Evolutionary conservation across 1,140 invertebrate genomes (phyloP), one percentile per base, ranked within the genome.

Genomic region (Berghia stephanieae): DNA sequence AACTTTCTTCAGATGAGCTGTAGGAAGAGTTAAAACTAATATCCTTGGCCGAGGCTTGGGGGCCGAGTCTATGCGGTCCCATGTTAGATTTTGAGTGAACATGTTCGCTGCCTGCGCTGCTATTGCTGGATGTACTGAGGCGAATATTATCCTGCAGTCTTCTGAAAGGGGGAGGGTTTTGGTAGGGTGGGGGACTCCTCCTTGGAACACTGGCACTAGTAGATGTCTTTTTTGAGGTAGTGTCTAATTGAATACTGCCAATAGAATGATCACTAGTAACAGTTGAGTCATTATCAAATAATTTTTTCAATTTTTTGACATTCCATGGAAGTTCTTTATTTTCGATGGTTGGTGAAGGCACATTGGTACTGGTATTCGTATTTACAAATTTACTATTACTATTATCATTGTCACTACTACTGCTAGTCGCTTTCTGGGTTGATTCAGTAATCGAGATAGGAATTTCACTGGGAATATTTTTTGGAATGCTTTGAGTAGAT

Each of bases 81-180:
- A n/a, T 24, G 2, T 70, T 70, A 10, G 16, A 3, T 4, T 1
- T 49, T 16, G n/a, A 8, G 2, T 3, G 8, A 5, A 3, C 42
- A 10, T 70, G 42, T 10, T 57, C 71, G 73, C 83, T 84, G 24
- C 79, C 81, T 60, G 57, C 77, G 78, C 81, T 83, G 78, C 80
- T 83, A 63, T 75, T 81, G 77, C 82, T 83, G 42, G 83, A 82
- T 8, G 72, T 73, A 68, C 83, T 84, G 40, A 78, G 70, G 8
- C 81, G 79, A 31, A 52, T 73, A 34, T 43, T 75, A 78, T 84
- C 82, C 8, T 69, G 67, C 24, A 75, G 67, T 49, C 82, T 73
- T 24, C 79, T 75, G 70, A 85, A 83, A 13, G 83, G 81, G 4
- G 83, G 82, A 46, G 83, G 83, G 68, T 80, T 78, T 63, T 82